phyloP scores from a whole-genome alignment of 2,113 vertebrate species.

The Coryphaenoides rupestris region DNA sequence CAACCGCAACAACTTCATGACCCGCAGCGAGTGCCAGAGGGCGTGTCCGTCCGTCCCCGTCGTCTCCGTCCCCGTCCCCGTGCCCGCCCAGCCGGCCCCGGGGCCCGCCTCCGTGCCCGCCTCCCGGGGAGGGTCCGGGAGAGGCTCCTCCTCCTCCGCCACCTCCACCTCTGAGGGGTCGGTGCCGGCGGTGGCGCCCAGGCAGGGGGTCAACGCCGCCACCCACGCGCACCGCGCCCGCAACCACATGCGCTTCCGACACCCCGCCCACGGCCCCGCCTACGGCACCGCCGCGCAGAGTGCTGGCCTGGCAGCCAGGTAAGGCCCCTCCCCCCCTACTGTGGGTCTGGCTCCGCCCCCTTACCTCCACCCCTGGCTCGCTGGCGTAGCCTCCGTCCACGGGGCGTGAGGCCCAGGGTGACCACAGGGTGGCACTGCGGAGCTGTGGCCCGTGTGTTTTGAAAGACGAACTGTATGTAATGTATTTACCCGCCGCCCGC shows the following conservation, averaged over 20 bases:
- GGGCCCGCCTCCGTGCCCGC: neutral
- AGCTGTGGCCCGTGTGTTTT: too few species aligned
- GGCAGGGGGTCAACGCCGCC: slow-evolving; percentile 25
- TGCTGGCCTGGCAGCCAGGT: too few species aligned
- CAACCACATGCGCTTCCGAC: slow-evolving; percentile 12
- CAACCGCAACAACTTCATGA: slow-evolving; percentile 88
- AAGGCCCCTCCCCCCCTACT: too few species aligned
- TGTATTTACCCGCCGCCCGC: neutral
- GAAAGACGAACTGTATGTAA: too few species aligned
- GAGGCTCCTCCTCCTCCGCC: neutral
- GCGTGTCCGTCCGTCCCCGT: slow-evolving; percentile 56
- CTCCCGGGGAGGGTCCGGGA: neutral
- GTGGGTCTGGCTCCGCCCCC: slow-evolving; percentile 7
- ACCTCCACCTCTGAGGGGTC: too few species aligned
- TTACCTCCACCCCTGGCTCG: too few species aligned
- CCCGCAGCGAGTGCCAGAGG: slow-evolving; percentile 79
- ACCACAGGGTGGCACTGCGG: too few species aligned
- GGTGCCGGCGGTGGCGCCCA: slow-evolving; percentile 4
- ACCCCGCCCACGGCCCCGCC: slow-evolving; percentile 23
- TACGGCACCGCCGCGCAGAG: too few species aligned
- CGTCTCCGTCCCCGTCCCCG: too few species aligned
- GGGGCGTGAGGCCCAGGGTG: too few species aligned
- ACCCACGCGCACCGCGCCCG: slow-evolving; percentile 19
- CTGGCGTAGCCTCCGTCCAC: too few species aligned
- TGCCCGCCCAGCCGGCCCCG: slow-evolving; percentile 16